These are phyloP conservation scores for Nomada ruficornis DNA, from an alignment of 2,888 invertebrate species.

Conservation along the genomic window DNA sequence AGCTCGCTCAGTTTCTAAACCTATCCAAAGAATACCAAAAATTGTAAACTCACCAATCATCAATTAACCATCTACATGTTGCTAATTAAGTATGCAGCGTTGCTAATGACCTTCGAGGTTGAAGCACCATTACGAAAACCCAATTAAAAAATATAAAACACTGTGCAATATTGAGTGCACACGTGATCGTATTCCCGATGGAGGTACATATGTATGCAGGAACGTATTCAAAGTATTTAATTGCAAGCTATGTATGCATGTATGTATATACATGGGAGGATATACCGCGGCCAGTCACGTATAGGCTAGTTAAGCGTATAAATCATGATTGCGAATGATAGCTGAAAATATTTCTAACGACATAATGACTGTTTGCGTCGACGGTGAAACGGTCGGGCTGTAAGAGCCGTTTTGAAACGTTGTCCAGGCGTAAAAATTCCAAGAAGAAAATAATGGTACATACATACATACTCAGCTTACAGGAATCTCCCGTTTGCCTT, in stretches of 20 bases:
- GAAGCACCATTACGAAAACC: conserved; percentile 74
- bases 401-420: conserved; percentile 43
- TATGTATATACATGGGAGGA: background rate
- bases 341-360: conserved; percentile 61
- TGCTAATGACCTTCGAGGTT: conserved; percentile 75
- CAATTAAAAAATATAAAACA: conserved; percentile 81
- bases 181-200: background rate
- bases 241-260: background rate
- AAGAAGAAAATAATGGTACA: conserved; percentile 63
- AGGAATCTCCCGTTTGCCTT: conserved; percentile 67
- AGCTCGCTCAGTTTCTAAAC: too few species aligned
- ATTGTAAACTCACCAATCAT: too few species aligned
- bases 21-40: too few species aligned
- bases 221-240: conserved; percentile 19
- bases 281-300: conserved; percentile 12
- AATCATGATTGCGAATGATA: conserved; percentile 58
- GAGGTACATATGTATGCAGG: background rate
- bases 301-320: conserved; percentile 30
- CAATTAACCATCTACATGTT: too few species aligned
- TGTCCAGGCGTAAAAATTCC: conserved; percentile 53
- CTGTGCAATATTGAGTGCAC: conserved; percentile 25
- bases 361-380: conserved; percentile 50
- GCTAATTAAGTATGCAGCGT: too few species aligned
- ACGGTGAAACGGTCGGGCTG: conserved; percentile 29
- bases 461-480: conserved; percentile 40